Percentiles rank a stretch among this genome's conserved stretches.
These are phyloP conservation scores for Irena cyanogastra DNA, from an alignment of 2,113 vertebrate genomes.

Conservation along the genomic window DNA sequence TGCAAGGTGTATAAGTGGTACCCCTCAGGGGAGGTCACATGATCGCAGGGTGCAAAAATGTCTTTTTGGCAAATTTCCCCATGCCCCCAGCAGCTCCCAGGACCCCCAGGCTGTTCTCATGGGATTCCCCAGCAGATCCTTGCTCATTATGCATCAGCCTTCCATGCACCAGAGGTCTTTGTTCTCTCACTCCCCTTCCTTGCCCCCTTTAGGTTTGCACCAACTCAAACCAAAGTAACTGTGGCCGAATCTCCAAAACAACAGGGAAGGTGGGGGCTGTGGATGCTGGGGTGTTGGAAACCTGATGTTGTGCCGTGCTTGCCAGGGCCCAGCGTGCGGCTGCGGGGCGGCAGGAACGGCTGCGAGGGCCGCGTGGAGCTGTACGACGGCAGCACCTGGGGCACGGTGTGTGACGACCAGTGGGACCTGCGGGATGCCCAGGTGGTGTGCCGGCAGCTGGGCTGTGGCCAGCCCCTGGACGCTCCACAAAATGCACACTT, in stretches of 20 bases:
- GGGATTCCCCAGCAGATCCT: neutral
- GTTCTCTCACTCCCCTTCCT: too few species aligned
- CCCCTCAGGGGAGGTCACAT: too few species aligned
- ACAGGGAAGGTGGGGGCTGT: rapidly evolving
- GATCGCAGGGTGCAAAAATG: too few species aligned
- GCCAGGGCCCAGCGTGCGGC: neutral
- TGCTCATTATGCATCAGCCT: neutral
- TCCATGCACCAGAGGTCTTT: rapidly evolving
- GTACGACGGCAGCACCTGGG: neutral
- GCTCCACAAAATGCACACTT: neutral
- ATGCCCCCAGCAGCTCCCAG: rapidly evolving
- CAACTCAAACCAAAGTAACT: neutral
- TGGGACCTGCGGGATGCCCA: constrained; percentile 4
- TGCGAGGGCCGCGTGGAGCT: neutral
- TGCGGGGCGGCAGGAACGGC: neutral
- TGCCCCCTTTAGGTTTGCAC: neutral
- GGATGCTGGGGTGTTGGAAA: neutral
- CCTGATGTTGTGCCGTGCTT: rapidly evolving
- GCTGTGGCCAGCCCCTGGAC: neutral
- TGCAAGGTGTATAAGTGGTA: neutral
- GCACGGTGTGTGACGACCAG: neutral
- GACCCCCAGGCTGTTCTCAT: neutral
- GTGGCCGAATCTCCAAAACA: rapidly evolving
- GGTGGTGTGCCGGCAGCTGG: constrained; percentile 9
- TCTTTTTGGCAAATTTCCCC: neutral